Evolutionary conservation across 1,140 invertebrate species (phyloP), one percentile per base, ranked within the genome.

Genomic region (Helicoverpa armigera): DNA sequence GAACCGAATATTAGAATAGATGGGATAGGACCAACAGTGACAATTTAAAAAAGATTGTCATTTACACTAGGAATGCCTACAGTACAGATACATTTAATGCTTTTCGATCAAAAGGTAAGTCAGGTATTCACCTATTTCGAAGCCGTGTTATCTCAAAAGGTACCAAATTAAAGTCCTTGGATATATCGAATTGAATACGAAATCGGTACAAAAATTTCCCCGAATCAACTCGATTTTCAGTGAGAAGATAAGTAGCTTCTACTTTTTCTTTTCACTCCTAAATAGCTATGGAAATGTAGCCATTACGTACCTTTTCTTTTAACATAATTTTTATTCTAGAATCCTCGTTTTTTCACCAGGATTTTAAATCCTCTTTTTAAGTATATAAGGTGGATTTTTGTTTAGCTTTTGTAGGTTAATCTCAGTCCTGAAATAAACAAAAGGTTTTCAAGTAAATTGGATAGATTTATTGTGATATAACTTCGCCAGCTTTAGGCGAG

Each of bases 401-500:
- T 54, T 72, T 31, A n/a, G 13, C 12, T 18, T 12, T 14, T n/a
- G n/a, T 16, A 18, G n/a, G 18, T 61, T 75, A 48, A 58, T 48
- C 51, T 65, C 10, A 16, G 18, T 58, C 23, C 53, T 48, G 77
- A 70, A 60, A 70, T 31, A 79, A 69, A 69, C 77, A 73, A 80
- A 61, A 69, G 79, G n/a, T 51, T 53, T 13, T 31, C n/a, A 18
- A 67, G 48, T 74, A 80, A 80, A 80, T 80, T 74, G 70, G 60
- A 65, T 74, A 51, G 70, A 80, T 80, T 80, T 80, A 82, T 72
- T 63, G 74, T 29, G 67, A 77, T 72, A 82, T 82, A 77, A 82
- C 43, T 82, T 77, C 48, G 53, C 54, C 65, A 43, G 63, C 7
- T 70, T 77, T 72, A 82, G 77, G 77, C 65, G 14, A 13, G 2